Evolutionary conservation across 2,888 invertebrate genomes (phyloP).

Genomic region (Flexamia atlantica): DNA sequence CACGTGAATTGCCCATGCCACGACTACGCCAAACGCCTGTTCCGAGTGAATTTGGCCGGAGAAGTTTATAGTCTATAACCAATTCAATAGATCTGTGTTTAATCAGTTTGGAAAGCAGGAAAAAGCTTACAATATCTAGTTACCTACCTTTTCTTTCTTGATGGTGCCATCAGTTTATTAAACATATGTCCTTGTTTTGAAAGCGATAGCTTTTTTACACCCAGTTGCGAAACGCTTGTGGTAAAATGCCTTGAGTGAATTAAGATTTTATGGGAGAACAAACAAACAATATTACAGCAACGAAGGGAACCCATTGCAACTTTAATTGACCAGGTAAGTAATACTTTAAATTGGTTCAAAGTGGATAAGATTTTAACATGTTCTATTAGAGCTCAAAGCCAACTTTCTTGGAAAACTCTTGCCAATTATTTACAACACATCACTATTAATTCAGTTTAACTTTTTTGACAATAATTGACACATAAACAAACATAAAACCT

Average conservation of each 20-base stretch:
- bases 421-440: too few relatives aligned
- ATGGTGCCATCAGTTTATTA: neutral
- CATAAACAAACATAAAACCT: too few relatives aligned
- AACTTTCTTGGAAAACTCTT: too few relatives aligned
- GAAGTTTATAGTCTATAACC: too few relatives aligned
- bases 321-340: too few relatives aligned
- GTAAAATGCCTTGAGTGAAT: neutral
- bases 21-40: neutral
- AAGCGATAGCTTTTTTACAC: neutral
- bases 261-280: neutral
- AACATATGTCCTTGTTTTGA: constrained; percentile 27
- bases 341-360: too few relatives aligned
- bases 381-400: too few relatives aligned
- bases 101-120: neutral
- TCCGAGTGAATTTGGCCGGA: neutral
- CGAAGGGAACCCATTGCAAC: neutral
- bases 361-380: too few relatives aligned
- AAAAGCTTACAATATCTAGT: neutral
- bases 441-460: too few relatives aligned
- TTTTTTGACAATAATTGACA: too few relatives aligned
- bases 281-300: neutral
- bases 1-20: neutral
- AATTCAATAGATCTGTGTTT: neutral
- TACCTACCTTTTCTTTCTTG: constrained; percentile 15
- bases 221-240: neutral